Evolutionary conservation across 2,888 invertebrate species (phyloP).

Genomic region (Ischnura elegans): DNA sequence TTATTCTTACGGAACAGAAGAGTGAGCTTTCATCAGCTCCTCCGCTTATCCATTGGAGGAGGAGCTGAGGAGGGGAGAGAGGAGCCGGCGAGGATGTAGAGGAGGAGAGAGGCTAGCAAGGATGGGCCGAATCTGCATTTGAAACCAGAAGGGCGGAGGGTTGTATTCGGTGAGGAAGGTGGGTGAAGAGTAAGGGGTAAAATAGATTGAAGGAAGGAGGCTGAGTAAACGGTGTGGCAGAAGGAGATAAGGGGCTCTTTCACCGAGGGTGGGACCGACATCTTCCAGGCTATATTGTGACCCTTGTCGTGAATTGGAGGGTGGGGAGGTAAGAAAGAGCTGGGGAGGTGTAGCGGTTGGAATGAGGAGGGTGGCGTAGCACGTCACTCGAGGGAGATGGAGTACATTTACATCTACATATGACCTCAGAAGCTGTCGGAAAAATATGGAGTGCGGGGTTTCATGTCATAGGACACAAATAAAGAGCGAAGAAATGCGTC

Average conservation of each 20-base stretch:
- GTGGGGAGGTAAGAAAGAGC: not conserved
- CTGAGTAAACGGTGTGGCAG: not conserved
- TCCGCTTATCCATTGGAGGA: not conserved
- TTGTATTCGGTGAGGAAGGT: not conserved
- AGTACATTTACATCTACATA: not conserved
- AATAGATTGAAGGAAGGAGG: slow-evolving; percentile 9
- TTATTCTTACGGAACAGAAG: slow-evolving; percentile 19
- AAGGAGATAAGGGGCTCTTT: not conserved
- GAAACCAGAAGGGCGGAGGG: not conserved
- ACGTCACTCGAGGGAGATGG: not conserved
- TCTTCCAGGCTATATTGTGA: slow-evolving; percentile 13
- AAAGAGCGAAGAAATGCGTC: too few species aligned
- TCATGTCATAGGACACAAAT: too few species aligned
- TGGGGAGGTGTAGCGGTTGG: not conserved
- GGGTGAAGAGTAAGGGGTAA: not conserved
- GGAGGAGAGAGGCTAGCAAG: not conserved
- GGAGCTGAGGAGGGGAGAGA: not conserved
- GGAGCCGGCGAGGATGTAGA: not conserved
- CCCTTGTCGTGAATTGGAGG: not conserved
- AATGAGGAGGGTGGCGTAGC: not conserved
- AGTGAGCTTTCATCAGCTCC: not conserved
- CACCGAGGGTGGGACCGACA: not conserved
- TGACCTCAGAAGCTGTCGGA: not conserved
- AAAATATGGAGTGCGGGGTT: too few species aligned
- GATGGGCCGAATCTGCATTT: not conserved